Percentiles rank a stretch among this genome's conserved stretches.
Evolutionary conservation across 2,888 invertebrate genomes (phyloP).

Genomic region (Gasteruption jaculator): DNA sequence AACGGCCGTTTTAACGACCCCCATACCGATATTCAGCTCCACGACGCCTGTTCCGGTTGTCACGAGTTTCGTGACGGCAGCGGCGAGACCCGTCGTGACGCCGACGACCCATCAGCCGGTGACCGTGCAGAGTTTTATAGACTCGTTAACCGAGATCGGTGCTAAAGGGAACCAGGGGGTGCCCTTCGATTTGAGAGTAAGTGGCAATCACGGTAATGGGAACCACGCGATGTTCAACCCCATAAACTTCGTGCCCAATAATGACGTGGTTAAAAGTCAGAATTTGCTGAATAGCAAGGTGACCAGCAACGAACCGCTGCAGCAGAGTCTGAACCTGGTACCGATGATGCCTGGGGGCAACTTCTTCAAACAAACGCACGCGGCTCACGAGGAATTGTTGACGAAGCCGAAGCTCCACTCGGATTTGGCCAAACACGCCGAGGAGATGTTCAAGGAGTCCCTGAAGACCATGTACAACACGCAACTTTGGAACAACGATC

Average conservation of each 20-base stretch:
- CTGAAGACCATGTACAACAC: constrained; percentile 46
- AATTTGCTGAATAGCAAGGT: constrained; percentile 37
- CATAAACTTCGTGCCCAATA: constrained; percentile 44
- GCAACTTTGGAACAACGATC: constrained; percentile 48
- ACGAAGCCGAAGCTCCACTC: constrained; percentile 39
- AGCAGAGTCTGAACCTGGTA: constrained; percentile 41
- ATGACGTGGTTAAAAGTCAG: constrained; percentile 42
- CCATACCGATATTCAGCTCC: constrained; percentile 42
- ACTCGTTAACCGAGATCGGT: constrained; percentile 37
- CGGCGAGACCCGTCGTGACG: constrained; percentile 29
- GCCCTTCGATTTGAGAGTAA: constrained; percentile 22
- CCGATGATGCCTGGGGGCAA: constrained; percentile 43
- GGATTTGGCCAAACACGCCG: constrained; percentile 45
- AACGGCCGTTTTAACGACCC: constrained; percentile 41
- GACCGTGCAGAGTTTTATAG: constrained; percentile 33
- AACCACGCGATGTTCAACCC: constrained; percentile 40
- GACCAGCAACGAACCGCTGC: constrained; percentile 28
- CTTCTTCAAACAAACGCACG: constrained; percentile 37
- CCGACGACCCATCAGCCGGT: constrained; percentile 26
- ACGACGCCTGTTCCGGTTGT: too few relatives aligned
- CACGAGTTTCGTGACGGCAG: constrained; percentile 30
- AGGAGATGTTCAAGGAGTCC: constrained; percentile 49
- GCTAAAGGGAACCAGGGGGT: constrained; percentile 24
- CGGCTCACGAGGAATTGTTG: constrained; percentile 33
- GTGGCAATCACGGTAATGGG: constrained; percentile 21